These are phyloP conservation scores for Paraplagusia blochii DNA, from an alignment of 2,113 vertebrate genomes.

Conservation along the genomic window DNA sequence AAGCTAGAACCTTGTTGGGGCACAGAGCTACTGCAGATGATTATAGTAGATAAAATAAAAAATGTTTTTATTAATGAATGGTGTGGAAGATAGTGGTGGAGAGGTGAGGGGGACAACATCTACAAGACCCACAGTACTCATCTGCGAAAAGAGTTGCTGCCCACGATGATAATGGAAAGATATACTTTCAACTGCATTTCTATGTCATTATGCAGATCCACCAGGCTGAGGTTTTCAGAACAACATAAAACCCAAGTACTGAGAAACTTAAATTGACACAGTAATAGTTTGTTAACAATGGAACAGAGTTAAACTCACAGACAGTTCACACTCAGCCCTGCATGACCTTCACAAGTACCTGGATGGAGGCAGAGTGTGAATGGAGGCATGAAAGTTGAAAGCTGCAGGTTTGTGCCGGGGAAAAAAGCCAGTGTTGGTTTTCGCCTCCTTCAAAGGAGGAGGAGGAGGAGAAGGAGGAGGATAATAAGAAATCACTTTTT, in stretches of 20 bases:
- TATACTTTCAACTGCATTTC: no score
- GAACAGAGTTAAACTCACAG: constrained; percentile 27
- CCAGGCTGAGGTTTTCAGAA: neutral
- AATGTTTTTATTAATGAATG: no score
- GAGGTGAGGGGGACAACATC: no score
- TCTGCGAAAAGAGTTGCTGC: no score
- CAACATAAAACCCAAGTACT: neutral
- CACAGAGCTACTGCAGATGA: no score
- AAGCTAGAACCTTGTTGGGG: no score
- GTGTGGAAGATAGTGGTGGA: no score
- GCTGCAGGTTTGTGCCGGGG: constrained; percentile 48
- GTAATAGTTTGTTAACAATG: constrained; percentile 5
- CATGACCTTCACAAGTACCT: constrained; percentile 48
- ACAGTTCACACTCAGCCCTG: constrained; percentile 9
- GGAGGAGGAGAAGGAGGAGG: constrained; percentile 19
- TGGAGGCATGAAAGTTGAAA: constrained; percentile 59
- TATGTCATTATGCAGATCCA: neutral
- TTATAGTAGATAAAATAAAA: no score
- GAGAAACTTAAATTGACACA: constrained; percentile 12
- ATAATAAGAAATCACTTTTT: constrained; percentile 35
- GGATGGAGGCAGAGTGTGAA: constrained; percentile 37
- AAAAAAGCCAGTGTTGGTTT: constrained; percentile 58
- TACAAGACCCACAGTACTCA: no score
- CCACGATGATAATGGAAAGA: no score
- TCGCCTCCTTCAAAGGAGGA: constrained; percentile 46